Evolutionary conservation across 1,140 invertebrate genomes (phyloP).

Genomic region (Andricus grossulariae): DNA sequence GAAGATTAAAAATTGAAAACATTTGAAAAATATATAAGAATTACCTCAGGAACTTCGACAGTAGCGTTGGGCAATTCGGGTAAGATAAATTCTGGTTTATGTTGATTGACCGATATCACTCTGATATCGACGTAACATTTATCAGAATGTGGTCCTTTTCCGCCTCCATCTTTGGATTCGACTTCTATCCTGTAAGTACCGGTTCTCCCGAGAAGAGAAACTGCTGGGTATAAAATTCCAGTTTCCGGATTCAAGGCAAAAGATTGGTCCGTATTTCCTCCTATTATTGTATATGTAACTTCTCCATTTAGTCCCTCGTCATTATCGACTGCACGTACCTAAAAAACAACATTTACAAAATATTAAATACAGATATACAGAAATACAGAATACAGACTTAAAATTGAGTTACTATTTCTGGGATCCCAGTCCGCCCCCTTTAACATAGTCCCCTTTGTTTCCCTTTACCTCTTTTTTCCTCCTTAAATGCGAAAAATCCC

Average conservation of each 20-base stretch:
- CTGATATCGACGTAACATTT: slow-evolving; percentile 84
- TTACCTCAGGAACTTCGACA: slow-evolving; percentile 86
- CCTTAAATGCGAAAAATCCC: too few relatives aligned
- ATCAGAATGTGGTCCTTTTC: slow-evolving; percentile 81
- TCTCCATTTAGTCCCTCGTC: slow-evolving; percentile 87
- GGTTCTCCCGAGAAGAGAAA: slow-evolving; percentile 80
- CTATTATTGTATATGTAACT: slow-evolving; percentile 84
- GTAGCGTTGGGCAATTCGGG: slow-evolving; percentile 86
- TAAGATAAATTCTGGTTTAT: slow-evolving; percentile 88
- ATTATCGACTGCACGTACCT: slow-evolving; percentile 83
- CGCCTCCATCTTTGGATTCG: slow-evolving; percentile 84
- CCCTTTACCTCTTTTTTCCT: not conserved
- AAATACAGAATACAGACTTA: too few relatives aligned
- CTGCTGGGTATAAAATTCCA: slow-evolving; percentile 87
- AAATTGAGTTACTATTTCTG: too few relatives aligned
- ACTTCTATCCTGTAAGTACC: slow-evolving; percentile 83
- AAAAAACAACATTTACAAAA: slow-evolving; percentile 26
- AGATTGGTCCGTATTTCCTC: slow-evolving; percentile 82
- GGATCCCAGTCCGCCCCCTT: too few relatives aligned
- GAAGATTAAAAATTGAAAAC: not conserved
- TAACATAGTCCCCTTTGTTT: too few relatives aligned
- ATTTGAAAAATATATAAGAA: slow-evolving; percentile 39
- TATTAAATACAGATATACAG: not conserved
- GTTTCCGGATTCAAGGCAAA: slow-evolving; percentile 84
- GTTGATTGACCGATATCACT: slow-evolving; percentile 89